These are phyloP conservation scores for Hyles euphorbiae DNA, from an alignment of 1,140 invertebrate genomes.

Conservation along the genomic window DNA sequence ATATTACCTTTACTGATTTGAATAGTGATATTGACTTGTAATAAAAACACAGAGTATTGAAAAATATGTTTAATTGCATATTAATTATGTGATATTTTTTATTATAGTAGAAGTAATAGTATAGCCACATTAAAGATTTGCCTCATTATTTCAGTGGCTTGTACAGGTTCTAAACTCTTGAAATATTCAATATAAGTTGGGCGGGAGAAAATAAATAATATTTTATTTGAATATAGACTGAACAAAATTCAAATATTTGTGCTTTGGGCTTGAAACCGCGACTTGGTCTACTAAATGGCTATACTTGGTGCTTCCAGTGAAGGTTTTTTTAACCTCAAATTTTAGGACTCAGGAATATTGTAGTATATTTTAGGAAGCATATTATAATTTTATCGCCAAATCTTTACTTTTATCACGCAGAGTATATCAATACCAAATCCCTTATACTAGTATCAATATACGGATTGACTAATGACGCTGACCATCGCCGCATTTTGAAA, in stretches of 20 bases:
- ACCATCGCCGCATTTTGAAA: too few relatives aligned
- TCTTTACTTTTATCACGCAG: not conserved
- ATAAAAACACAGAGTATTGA: not conserved
- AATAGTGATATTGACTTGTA: not conserved
- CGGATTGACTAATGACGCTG: not conserved
- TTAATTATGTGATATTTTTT: too few relatives aligned
- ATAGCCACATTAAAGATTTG: not conserved
- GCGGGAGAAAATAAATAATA: too few relatives aligned
- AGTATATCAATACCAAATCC: not conserved
- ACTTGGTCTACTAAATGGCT: too few relatives aligned
- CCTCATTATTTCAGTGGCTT: not conserved
- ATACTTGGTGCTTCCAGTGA: not conserved
- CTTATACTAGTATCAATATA: not conserved
- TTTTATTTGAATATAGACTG: too few relatives aligned
- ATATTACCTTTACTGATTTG: constrained; percentile 14
- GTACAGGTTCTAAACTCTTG: not conserved
- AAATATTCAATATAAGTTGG: not conserved
- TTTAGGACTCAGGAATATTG: not conserved
- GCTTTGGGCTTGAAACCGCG: too few relatives aligned
- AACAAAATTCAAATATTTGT: too few relatives aligned
- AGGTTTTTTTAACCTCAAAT: not conserved
- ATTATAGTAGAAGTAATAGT: not conserved
- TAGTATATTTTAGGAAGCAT: not conserved
- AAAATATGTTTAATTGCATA: too few relatives aligned
- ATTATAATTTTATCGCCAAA: not conserved